Base-by-base conservation (phyloP, 2,888 invertebrate species). In the Lypha dubia region DNA sequence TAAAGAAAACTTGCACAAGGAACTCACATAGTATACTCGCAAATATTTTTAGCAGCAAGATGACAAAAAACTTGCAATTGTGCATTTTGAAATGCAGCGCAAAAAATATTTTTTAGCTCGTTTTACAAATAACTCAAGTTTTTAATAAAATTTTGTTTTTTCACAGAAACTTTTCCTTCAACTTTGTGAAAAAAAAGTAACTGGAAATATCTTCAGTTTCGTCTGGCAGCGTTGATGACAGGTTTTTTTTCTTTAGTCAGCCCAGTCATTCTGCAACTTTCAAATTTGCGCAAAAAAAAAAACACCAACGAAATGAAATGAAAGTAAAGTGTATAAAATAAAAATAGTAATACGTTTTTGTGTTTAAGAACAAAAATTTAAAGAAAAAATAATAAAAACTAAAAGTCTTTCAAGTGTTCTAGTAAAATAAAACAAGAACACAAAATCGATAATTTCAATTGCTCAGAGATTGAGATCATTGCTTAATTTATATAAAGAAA, bases 61-160 rank as follows among this genome's bases (percentile, higher is more conserved):
- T 38, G 9, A 17, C 46, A 58, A 20, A 65, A 62, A 81, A 68
- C 17, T 53, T 77, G 77, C 73, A 81, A 70, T 74, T 84, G 84
- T 81, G 80, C 84, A 84, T 70, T 81, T 84, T 68, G 68, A 73
- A 81, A 68, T 74, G 80, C 76, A 76, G 49, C 51, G 51, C 51
- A 74, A 74, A 73, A 73, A 71, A 38, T 62, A 28, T 76, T 44
- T 58, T 15, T 28, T 17, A 60, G 8, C 22, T 56, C 13, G 28
- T 28, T 46, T 65, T 51, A 38, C 44, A 74, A 68, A 76, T 63
- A 74, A 62, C 38, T 41, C 60, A 77, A 67, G 38, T 65, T 73
- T 63, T 79, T 77, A 41, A 60, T 76, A 46, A 7, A 51, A 62
- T 0, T 51, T 38, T 58, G 11, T 13, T 63, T 63, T 38, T 11